Conservation (phyloP, 2,888 invertebrate species). For the Eucera pruinosa region DNA sequence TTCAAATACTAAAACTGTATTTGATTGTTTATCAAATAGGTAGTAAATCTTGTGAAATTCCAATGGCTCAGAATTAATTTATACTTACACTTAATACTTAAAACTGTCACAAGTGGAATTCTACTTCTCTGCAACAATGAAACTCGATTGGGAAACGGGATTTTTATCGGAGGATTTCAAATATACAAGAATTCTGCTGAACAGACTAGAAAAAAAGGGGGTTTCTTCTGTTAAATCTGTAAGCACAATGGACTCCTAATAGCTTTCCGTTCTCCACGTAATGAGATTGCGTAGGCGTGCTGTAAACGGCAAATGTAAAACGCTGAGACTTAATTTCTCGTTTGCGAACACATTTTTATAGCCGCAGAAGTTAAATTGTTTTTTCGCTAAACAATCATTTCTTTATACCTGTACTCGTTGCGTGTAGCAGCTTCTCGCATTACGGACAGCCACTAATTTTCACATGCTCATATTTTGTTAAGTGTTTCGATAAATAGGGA, state of each 20-base stretch:
- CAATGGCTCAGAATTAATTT: too few species aligned
- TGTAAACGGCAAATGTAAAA: slow-evolving; percentile 12
- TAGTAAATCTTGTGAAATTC: too few species aligned
- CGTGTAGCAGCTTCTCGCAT: background rate
- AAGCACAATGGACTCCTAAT: slow-evolving; percentile 12
- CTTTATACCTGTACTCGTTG: too few species aligned
- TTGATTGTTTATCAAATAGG: too few species aligned
- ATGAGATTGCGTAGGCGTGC: background rate
- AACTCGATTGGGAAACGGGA: background rate
- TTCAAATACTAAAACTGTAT: too few species aligned
- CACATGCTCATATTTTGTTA: background rate
- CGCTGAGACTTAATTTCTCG: background rate
- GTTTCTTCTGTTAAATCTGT: background rate
- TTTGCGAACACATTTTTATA: background rate
- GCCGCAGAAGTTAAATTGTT: background rate
- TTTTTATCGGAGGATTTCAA: background rate
- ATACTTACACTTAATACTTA: too few species aligned
- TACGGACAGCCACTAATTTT: background rate
- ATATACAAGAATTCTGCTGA: too few species aligned
- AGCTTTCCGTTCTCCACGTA: background rate
- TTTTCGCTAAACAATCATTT: background rate
- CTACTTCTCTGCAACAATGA: too few species aligned
- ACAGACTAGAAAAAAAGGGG: background rate
- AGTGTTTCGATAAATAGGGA: too few species aligned
- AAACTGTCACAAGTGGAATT: too few species aligned